Base-by-base conservation (phyloP, 2,888 invertebrate genomes). In the Chrysolina oricalcia region DNA sequence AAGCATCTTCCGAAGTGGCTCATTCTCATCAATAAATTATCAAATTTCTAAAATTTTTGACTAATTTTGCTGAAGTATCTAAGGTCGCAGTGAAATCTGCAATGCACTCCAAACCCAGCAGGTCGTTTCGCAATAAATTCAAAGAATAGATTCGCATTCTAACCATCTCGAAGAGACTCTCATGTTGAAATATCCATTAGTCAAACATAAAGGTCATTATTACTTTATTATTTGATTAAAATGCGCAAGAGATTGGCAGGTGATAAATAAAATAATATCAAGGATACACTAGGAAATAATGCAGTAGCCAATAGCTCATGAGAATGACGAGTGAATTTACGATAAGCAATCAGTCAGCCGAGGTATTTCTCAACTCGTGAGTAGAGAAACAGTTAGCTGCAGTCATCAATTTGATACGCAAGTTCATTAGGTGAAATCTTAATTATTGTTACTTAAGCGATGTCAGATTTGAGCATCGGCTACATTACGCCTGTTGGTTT, bases 151-250 rank as follows among this genome's bases (percentile, higher is more conserved):
- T 59, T 59, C n/a, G 35, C 59, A 59, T 59, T 59, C 59, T 59
- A 59, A 59, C 1, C 59, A 59, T 59, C 27, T n/a, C 59, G 59
- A 27, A 23, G 59, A 35, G 1, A 59, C 35, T 59, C 27, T 15
- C 11, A 27, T 59, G 59, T 59, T 27, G 59, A 59, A 59, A 59
- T 17, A 59, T 9, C 59, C 59, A 59, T 59, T 59, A 59, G 59
- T 59, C 35, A 59, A 59, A 59, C 23, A 59, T 59, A 59, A 59
- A 59, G 59, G 59, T 59, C 59, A 59, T n/a, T 59, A 59, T n/a
- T 59, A 59, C 59, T 23, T n/a, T n/a, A 59, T 59, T 27, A 59
- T 59, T 59, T 17, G n/a, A 59, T 59, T 27, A 10, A 35, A 59
- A 27, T 59, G 27, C 15, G 15, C 15, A 59, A 59, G 59, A n/a